Evolutionary conservation across 1,140 invertebrate species (phyloP), one percentile per base, ranked within the genome.

Genomic region (Choristoneura fumiferana): DNA sequence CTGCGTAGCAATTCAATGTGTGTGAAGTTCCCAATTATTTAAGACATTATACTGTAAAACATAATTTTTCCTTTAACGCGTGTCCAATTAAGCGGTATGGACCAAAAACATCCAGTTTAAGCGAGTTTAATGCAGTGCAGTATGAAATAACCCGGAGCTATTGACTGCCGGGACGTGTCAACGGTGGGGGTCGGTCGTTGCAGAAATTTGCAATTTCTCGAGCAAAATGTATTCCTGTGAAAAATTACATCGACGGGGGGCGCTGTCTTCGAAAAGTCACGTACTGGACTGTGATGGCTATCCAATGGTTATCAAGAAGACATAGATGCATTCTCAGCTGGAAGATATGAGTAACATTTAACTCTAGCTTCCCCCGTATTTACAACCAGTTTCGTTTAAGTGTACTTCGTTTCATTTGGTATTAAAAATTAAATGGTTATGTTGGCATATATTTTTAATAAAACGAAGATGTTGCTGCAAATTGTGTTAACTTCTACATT

Each of bases 151-250:
- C 37, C 12, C 14, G n/a, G 12, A 13, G 37, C 37, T 14, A 39
- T 13, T 13, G 12, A 39, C 37, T 13, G 12, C 2, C 12, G 37
- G 12, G 37, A 12, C 12, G 4, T 14, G 13, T 12, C 12, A 14
- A 15, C 37, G 5, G 13, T 5, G 14, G 62, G 54, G 62, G 57
- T 58, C 57, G 58, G 45, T 54, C 65, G 62, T 58, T 60, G 69
- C 60, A 76, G 60, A 71, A 73, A 75, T 72, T 70, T 77, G 68
- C 69, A 77, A 71, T 73, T 75, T 79, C 68, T 71, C 57, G 54
- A 56, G 62, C 56, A 71, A 75, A 77, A 69, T 67, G 58, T 63
- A 71, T 72, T 75, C 62, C 57, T 18, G 63, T 69, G 65, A 76
- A 80, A 79, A 77, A 73, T 77, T 59, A 65, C 64, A 61, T 40